phyloP scores from a whole-genome alignment of 2,113 vertebrate genomes.

The Perca fluviatilis region DNA sequence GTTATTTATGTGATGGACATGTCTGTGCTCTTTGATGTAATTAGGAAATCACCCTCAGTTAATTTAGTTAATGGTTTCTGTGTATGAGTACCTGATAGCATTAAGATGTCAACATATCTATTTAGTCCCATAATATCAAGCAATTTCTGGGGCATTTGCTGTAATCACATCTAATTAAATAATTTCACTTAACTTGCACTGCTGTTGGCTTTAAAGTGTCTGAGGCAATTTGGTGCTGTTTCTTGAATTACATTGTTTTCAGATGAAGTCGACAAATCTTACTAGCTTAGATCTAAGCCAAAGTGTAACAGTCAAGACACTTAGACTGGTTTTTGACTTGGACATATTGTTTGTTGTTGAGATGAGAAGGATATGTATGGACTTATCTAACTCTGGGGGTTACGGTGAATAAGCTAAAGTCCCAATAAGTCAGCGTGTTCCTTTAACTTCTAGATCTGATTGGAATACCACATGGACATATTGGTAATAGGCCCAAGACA shows the following conservation, averaged over 20 bases:
- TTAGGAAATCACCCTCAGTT: conserved; percentile 28
- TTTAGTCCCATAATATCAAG: conserved; percentile 10
- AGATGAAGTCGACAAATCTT: neutral
- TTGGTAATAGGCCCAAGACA: neutral
- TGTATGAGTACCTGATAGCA: conserved; percentile 18
- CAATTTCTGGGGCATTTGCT: neutral
- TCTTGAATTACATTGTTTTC: neutral
- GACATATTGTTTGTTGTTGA: neutral
- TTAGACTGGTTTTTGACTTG: neutral
- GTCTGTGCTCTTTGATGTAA: conserved; percentile 15
- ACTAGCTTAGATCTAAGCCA: neutral
- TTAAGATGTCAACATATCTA: conserved; percentile 17
- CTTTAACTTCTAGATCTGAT: neutral
- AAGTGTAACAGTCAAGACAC: neutral
- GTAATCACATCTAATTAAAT: conserved; percentile 20
- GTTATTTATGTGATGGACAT: conserved; percentile 19
- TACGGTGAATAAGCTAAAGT: no score
- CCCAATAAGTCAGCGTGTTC: no score
- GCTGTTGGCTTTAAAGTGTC: neutral
- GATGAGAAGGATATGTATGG: no score
- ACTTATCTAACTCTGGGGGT: no score
- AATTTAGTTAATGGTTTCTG: conserved; percentile 21
- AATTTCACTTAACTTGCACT: neutral
- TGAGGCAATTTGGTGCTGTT: neutral
- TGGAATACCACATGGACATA: neutral